Percentiles rank a stretch among this genome's conserved stretches.
These are phyloP conservation scores for Nowickia ferox DNA, from an alignment of 2,888 invertebrate genomes.

Conservation along the genomic window DNA sequence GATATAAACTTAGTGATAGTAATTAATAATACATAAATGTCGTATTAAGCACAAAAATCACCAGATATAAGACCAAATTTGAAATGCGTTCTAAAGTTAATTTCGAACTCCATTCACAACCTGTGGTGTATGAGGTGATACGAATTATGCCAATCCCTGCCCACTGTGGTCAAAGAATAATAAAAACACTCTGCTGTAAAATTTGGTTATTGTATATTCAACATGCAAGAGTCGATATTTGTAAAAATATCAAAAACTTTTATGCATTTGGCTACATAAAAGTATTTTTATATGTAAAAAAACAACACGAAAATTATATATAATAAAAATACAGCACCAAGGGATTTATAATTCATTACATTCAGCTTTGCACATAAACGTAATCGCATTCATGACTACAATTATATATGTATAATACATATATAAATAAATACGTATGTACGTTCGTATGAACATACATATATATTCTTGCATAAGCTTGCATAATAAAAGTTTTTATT, in stretches of 20 bases:
- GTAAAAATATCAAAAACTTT: neutral
- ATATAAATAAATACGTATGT: neutral
- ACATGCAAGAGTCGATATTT: neutral
- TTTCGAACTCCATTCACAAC: too few species aligned
- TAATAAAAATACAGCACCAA: slow-evolving; percentile 64
- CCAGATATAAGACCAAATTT: too few species aligned
- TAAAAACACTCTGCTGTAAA: too few species aligned
- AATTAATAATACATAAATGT: too few species aligned
- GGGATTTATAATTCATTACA: slow-evolving; percentile 82
- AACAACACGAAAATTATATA: slow-evolving; percentile 55
- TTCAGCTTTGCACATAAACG: slow-evolving; percentile 73
- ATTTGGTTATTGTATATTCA: too few species aligned
- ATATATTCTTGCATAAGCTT: slow-evolving; percentile 7
- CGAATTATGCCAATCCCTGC: too few species aligned
- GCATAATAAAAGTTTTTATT: slow-evolving; percentile 43
- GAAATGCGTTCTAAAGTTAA: too few species aligned
- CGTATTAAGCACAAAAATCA: too few species aligned
- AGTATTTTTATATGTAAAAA: slow-evolving; percentile 4
- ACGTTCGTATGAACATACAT: slow-evolving; percentile 3
- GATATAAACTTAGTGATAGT: too few species aligned
- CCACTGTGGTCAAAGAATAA: too few species aligned
- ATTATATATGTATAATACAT: neutral
- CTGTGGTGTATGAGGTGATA: too few species aligned
- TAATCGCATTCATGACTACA: neutral
- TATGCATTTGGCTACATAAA: neutral